phyloP scores from a whole-genome alignment of 2,888 invertebrate species.

The Leucoptera coffeella region DNA sequence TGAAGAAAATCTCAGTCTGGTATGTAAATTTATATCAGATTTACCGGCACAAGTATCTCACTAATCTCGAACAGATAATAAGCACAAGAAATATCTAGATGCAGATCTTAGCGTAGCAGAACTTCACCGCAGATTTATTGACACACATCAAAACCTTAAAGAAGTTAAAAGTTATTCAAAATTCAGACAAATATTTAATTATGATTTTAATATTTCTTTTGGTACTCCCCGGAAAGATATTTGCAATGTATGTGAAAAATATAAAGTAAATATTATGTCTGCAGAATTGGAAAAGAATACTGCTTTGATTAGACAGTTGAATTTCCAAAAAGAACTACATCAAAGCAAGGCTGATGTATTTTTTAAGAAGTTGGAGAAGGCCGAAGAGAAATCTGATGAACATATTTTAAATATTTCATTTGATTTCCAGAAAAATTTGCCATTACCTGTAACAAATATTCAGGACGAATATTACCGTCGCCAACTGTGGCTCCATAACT shows the following conservation, averaged over 20 bases:
- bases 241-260: too few relatives aligned
- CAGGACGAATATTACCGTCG: slow-evolving; percentile 6
- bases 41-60: too few relatives aligned
- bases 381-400: neutral
- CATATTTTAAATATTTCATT: slow-evolving; percentile 1
- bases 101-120: too few relatives aligned
- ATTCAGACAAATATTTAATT: slow-evolving; percentile 7
- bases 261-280: slow-evolving; percentile 3
- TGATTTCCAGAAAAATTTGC: slow-evolving; percentile 6
- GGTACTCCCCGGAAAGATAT: too few relatives aligned
- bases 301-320: neutral
- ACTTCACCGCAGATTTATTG: too few relatives aligned
- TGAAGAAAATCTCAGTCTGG: too few relatives aligned
- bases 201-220: slow-evolving; percentile 8
- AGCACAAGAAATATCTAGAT: too few relatives aligned
- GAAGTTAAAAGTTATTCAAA: slow-evolving; percentile 1
- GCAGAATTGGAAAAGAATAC: slow-evolving; percentile 1
- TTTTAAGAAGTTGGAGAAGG: neutral
- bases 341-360: slow-evolving; percentile 1
- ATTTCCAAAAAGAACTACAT: neutral
- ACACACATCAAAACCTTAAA: neutral
- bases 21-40: too few relatives aligned
- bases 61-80: too few relatives aligned
- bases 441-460: slow-evolving; percentile 6
- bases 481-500: slow-evolving; percentile 7